Evolutionary conservation across 2,113 vertebrate genomes (phyloP), one percentile per base, ranked within the genome.

Genomic region (Monopterus albus): DNA sequence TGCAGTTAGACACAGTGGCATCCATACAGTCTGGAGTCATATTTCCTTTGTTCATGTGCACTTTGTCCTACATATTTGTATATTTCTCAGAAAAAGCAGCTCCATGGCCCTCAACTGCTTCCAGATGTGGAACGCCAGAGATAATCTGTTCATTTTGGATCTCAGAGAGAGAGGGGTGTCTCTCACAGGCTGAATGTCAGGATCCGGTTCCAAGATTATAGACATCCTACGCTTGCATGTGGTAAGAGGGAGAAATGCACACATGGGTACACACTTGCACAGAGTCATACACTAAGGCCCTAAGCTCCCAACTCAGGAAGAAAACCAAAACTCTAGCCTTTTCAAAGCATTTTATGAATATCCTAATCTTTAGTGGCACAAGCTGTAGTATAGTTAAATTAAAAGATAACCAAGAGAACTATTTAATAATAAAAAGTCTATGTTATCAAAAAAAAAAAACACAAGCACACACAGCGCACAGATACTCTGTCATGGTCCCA

Each of bases 51-150:
- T 61, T 81, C 75, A 76, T 47, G 82, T 89, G 78, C 85, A 84
- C 81, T 87, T 87, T 86, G 83, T 89, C 86, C 85, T 76, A 87
- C 81, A 86, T 91, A 81, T 86, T 85, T 89, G 82, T 82, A 72
- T 79, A 84, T 81, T 89, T 86, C 71, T 83, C 61, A 71, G 63
- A 65, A 86, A 82, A 83, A 72, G 72, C 47, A 26, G 58, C 67
- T 79, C 59, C 39, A 45, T 38, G 6, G 35, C 9, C 26, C 56
- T 77, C 70, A 88, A 90, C 68, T 69, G 71, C 52, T 86, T 82
- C 87, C 89, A 90, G 83, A 88, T 89, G 89, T 82, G 75, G 70
- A 83, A 87, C 82, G 75, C 71, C 63, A 45, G 53, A 83, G 75
- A 84, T 91, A 75, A 89, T 91, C 77, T 79, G 69, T 71, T 49